Base-by-base conservation (phyloP, 2,888 invertebrate genomes). In the Cabera pusaria region DNA sequence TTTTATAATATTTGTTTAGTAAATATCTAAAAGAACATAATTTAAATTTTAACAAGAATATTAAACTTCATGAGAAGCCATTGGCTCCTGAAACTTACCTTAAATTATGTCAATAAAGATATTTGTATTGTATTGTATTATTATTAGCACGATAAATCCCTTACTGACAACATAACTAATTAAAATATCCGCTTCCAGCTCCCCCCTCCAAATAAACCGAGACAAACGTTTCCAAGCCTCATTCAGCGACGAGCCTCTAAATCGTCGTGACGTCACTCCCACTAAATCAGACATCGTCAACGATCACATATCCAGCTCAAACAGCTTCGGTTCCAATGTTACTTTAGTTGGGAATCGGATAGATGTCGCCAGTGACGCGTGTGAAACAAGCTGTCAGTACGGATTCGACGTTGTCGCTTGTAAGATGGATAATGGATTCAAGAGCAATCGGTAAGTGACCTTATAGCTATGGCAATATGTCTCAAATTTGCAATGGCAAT, bases 281-380 rank as follows among this genome's bases (percentile, higher is more conserved):
- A 31, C 65, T 1, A 74, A 66, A 37, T 49, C 68, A 0, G 79
- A 82, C 3, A 44, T 61, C 1, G 35, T 63, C 7, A 59, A 61
- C 54, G 82, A 82, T 33, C 82, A 85, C 33, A 65, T 82, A 11
- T 73, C 83, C 1, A 84, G 82, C 9, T 91, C 92, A 0, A 92
- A 92, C 39, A 95, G 94, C 59, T 95, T 97, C 72, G 96, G 96
- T 0, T 95, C 95, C 38, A 96, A 94, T 65, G 93, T 95, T 2
- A 93, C 95, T 1, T 84, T 97, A 2, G 92, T 96, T 16, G 97
- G 97, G 10, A 98, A 98, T 76, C 90, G 97, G 60, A 95, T 98
- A 45, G 95, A 97, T 62, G 92, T 97, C 24, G 87, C 81, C 6
- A 74, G 76, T 17, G 77, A 82, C 31, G 69, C 70, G 12, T 67